Evolutionary conservation across 2,888 invertebrate genomes (phyloP).

Genomic region (Ommatoiulus sabulosus): DNA sequence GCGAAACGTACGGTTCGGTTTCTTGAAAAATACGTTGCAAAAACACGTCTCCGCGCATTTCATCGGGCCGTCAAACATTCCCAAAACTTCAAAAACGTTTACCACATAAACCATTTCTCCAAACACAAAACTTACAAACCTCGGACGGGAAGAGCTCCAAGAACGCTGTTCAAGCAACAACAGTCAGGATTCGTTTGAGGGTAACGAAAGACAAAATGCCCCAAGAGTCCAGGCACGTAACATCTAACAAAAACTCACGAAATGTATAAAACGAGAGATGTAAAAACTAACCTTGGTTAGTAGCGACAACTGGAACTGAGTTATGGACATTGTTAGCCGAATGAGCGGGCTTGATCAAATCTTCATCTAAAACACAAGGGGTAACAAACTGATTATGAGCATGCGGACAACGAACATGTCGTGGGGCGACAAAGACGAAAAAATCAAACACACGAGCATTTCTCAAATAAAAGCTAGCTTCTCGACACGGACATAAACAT

Average conservation of each 20-base stretch:
- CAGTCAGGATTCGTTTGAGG: no score
- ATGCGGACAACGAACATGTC: neutral
- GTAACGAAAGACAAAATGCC: neutral
- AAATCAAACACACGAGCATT: no score
- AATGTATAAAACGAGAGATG: neutral
- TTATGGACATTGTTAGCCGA: slow-evolving; percentile 47
- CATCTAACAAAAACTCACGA: neutral
- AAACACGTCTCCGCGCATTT: no score
- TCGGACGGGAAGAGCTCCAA: neutral
- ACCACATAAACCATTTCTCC: neutral
- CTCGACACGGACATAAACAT: neutral
- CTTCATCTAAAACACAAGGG: slow-evolving; percentile 55
- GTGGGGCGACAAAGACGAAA: no score
- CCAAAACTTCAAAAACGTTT: no score
- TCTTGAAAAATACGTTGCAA: no score
- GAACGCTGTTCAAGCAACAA: no score
- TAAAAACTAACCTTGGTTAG: slow-evolving; percentile 55
- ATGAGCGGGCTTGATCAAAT: slow-evolving; percentile 9
- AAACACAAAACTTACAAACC: neutral
- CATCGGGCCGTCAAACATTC: no score
- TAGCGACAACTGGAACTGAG: slow-evolving; percentile 33
- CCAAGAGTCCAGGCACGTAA: neutral
- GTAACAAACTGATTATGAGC: slow-evolving; percentile 11
- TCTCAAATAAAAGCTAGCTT: no score
- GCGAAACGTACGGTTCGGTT: no score